Percentiles rank a stretch among this genome's conserved stretches.
phyloP scores from a whole-genome alignment of 2,888 invertebrate genomes.

The Crepidodera aurea region DNA sequence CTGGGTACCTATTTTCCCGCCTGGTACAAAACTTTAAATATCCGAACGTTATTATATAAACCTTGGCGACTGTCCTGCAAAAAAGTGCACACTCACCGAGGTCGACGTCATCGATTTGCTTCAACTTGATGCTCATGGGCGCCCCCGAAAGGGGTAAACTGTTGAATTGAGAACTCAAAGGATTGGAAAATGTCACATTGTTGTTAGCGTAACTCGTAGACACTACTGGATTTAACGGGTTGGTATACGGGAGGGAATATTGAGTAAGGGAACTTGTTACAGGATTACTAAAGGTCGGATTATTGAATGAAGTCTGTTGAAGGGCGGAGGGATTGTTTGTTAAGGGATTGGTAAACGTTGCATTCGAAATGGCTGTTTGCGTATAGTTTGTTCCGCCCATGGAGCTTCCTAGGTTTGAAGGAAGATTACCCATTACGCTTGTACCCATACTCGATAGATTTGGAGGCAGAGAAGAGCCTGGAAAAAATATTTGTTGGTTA shows the following conservation, averaged over 20 bases:
- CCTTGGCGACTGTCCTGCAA: too few species aligned
- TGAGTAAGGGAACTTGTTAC: constrained; percentile 60
- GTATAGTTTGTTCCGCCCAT: constrained; percentile 66
- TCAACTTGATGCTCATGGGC: constrained; percentile 71
- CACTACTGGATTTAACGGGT: constrained; percentile 51
- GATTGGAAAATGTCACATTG: constrained; percentile 72
- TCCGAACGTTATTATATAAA: too few species aligned
- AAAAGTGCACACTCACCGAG: constrained; percentile 62
- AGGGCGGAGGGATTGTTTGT: constrained; percentile 46
- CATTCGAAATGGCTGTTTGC: constrained; percentile 63
- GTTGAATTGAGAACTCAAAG: constrained; percentile 68
- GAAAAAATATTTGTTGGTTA: too few species aligned
- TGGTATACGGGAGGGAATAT: constrained; percentile 60
- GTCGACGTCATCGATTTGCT: constrained; percentile 77
- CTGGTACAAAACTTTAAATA: too few species aligned
- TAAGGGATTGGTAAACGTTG: constrained; percentile 65
- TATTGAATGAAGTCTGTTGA: constrained; percentile 62
- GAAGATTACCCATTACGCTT: constrained; percentile 51
- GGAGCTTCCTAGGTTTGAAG: constrained; percentile 62
- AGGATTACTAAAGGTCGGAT: constrained; percentile 65
- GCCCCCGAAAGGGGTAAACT: constrained; percentile 59
- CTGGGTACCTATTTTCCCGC: too few species aligned
- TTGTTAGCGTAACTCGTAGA: constrained; percentile 57
- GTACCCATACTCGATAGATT: constrained; percentile 45
- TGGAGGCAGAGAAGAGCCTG: constrained; percentile 46